phyloP scores from a whole-genome alignment of 2,888 invertebrate species.

The Brachyptera putata region DNA sequence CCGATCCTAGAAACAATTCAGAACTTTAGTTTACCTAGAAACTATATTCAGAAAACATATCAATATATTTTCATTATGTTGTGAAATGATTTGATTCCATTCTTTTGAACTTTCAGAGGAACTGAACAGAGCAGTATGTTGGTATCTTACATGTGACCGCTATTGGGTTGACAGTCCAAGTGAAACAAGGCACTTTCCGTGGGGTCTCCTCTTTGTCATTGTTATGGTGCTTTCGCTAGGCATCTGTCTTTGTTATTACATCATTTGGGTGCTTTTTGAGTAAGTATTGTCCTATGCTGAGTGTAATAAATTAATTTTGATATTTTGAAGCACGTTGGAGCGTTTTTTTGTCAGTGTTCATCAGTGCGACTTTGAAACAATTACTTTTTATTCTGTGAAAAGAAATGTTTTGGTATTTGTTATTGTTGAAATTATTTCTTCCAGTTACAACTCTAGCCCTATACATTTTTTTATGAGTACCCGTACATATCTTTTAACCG shows the following conservation, averaged over 20 bases:
- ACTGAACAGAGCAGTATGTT: conserved; percentile 83
- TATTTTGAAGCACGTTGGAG: neutral
- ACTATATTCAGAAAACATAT: no score
- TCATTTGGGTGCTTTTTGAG: conserved; percentile 91
- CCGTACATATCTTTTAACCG: no score
- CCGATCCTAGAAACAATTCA: no score
- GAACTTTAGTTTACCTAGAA: no score
- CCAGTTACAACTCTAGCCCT: no score
- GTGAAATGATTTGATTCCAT: no score
- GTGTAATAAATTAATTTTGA: neutral
- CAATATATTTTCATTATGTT: no score
- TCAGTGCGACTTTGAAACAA: no score
- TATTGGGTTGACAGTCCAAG: conserved; percentile 84
- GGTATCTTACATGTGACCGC: conserved; percentile 87
- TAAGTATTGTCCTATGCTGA: conserved; percentile 56
- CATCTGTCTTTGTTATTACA: conserved; percentile 85
- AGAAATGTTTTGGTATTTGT: no score
- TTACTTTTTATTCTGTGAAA: no score
- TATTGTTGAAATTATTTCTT: no score
- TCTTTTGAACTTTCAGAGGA: conserved; percentile 57
- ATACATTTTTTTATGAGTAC: no score
- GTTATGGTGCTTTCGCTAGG: conserved; percentile 77
- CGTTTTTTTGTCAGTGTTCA: neutral
- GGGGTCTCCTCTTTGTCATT: conserved; percentile 72
- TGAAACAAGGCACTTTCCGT: conserved; percentile 72